phyloP scores from a whole-genome alignment of 2,888 invertebrate species.

The Synergus itoensis region DNA sequence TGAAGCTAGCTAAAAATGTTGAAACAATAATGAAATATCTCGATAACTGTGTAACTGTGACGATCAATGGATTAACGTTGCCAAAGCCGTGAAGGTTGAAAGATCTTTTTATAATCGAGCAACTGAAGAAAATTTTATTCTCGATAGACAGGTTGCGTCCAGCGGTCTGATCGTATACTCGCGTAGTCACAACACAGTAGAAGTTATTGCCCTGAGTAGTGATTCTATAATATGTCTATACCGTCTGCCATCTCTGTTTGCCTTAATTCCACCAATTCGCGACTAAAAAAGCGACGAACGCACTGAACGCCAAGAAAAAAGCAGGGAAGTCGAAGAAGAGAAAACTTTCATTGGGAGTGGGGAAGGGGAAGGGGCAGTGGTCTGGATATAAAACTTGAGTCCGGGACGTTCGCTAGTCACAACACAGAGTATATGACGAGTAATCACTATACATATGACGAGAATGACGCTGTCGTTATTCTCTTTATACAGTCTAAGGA shows the following conservation, averaged over 20 bases:
- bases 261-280: conserved; percentile 67
- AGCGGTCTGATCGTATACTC: conserved; percentile 73
- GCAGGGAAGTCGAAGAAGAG: background rate
- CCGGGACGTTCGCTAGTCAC: too few species aligned
- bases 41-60: background rate
- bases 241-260: conserved; percentile 53
- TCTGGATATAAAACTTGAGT: background rate
- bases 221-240: conserved; percentile 42
- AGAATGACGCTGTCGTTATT: background rate
- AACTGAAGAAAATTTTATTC: conserved; percentile 2
- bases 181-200: conserved; percentile 67
- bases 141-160: conserved; percentile 61
- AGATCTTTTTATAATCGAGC: conserved; percentile 49
- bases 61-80: background rate
- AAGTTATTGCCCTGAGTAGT: conserved; percentile 57
- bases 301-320: background rate
- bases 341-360: background rate
- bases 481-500: background rate
- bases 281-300: conserved; percentile 59
- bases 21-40: too few species aligned
- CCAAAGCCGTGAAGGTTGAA: conserved; percentile 45
- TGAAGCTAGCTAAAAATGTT: too few species aligned
- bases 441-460: background rate
- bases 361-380: too few species aligned
- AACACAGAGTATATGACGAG: too few species aligned